phyloP scores from a whole-genome alignment of 2,797 vertebrate species.

The Sebastes iracundus region DNA sequence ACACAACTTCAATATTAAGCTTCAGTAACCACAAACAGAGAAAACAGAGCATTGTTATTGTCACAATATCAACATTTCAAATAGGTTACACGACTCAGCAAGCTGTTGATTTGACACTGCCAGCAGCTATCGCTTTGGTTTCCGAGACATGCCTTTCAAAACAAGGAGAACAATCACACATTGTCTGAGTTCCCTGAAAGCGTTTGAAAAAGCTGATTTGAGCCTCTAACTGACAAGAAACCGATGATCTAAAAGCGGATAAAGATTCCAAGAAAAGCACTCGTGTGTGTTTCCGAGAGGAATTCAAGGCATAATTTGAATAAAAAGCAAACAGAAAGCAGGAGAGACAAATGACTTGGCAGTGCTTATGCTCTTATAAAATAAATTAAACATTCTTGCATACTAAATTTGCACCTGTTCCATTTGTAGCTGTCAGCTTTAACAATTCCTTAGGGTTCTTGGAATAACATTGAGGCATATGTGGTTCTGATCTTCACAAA shows the following conservation, averaged over 20 bases:
- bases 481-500: conserved; percentile 21
- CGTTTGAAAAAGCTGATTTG: conserved; percentile 43
- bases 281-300: neutral
- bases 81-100: conserved; percentile 31
- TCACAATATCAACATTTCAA: conserved; percentile 66
- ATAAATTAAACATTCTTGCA: conserved; percentile 15
- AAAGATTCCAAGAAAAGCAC: conserved; percentile 32
- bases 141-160: conserved; percentile 61
- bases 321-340: conserved; percentile 32
- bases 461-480: conserved; percentile 22
- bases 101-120: conserved; percentile 57
- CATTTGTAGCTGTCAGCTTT: conserved; percentile 39
- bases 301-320: conserved; percentile 39
- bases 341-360: conserved; percentile 34
- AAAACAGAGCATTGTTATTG: conserved; percentile 60
- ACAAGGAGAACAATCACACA: conserved; percentile 55
- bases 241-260: conserved; percentile 34
- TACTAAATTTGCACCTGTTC: conserved; percentile 41
- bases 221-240: conserved; percentile 54
- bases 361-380: conserved; percentile 6
- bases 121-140: conserved; percentile 51
- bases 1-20: conserved; percentile 53
- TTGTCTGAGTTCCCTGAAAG: conserved; percentile 50
- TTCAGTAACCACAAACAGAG: conserved; percentile 48
- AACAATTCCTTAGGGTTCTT: conserved; percentile 26